phyloP scores from a whole-genome alignment of 2,797 vertebrate species.

The Triplophysa yarkandensis region DNA sequence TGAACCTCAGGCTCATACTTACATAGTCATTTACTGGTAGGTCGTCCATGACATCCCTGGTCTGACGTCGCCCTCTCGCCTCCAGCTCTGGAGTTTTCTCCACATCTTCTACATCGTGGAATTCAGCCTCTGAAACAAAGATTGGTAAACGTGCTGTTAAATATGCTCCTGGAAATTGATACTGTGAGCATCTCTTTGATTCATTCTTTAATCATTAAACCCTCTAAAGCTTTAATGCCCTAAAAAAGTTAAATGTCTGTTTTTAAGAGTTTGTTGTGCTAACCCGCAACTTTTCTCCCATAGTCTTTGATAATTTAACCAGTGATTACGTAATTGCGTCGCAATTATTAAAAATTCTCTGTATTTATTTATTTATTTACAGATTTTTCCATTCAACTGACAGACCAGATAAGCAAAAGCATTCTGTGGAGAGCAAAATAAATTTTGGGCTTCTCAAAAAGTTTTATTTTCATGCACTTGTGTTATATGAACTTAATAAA shows the following conservation, averaged over 20 bases:
- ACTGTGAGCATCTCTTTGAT: conserved; percentile 1
- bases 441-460: no score
- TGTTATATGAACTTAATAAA: no score
- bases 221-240: background rate
- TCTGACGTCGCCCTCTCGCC: conserved; percentile 74
- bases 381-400: background rate
- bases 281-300: background rate
- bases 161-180: conserved; percentile 10
- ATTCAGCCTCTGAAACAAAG: conserved; percentile 73
- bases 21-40: conserved; percentile 88
- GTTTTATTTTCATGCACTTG: no score
- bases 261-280: background rate
- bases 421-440: background rate
- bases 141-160: background rate
- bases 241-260: background rate
- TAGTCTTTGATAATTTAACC: background rate
- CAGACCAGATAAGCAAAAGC: background rate
- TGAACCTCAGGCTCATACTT: conserved; percentile 72
- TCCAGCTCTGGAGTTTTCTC: conserved; percentile 67
- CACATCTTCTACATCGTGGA: conserved; percentile 74
- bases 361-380: conserved; percentile 1
- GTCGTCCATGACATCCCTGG: conserved; percentile 85
- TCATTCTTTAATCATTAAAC: background rate
- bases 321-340: background rate
- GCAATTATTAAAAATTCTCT: background rate